Evolutionary conservation across 2,113 vertebrate genomes (phyloP), one percentile per base, ranked within the genome.

Genomic region (Bucco capensis): DNA sequence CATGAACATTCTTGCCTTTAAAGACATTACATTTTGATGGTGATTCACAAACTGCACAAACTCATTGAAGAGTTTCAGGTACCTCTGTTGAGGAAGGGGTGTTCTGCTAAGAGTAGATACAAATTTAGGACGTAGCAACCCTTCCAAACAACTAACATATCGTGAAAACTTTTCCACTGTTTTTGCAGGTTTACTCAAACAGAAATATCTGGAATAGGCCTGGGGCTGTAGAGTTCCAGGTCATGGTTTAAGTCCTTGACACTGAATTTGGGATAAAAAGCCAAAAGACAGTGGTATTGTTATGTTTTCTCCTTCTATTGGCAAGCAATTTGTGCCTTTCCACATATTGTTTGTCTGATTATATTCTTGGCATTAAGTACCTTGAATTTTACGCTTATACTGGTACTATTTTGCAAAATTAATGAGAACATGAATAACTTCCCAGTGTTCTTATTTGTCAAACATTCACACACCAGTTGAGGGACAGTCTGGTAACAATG

Each of bases 361-460:
- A 58, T 69, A 53, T 85, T 90, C 87, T 90, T 88, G 50, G 69
- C 50, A 42, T 31, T 40, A 54, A 40, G 69, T 40, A 22, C 67
- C 49, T 53, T 40, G 35, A 84, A 30, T 93, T 95, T 94, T 92
- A 42, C 86, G 60, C 70, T 87, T 49, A 25, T 40, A 50, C 46
- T 72, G 58, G 54, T 92, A 91, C 53, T 31, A 35, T 70, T 85
- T 85, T 95, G 87, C 72, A 94, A 47, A 88, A 90, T 94, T 83
- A 94, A 87, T 79, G 77, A 89, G 64, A 88, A 75, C 44, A 30
- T 2, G 3, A 13, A 33, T 75, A 47, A 70, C 25, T 60, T 93
- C 31, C 53, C 12, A 12, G 70, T 77, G 46, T 73, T 92, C 70
- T 5, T 75, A 30, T 74, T 85, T 44, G 71, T 81, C 62, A 64